Conservation (phyloP, 2,797 vertebrate genomes). For the Pempheris klunzingeri region DNA sequence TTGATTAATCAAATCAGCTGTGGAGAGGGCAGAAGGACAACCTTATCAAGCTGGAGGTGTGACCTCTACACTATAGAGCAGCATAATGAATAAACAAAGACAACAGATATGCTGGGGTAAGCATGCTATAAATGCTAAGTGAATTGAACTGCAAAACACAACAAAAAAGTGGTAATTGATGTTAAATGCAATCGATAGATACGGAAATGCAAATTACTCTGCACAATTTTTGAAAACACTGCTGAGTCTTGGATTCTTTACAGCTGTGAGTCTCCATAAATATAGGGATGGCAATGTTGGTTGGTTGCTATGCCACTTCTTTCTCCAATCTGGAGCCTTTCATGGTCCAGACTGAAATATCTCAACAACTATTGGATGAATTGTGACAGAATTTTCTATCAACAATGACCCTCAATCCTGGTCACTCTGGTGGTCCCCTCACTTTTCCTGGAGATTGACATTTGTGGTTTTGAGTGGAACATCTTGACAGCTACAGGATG, state of each 20-base stretch:
- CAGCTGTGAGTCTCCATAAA: not conserved
- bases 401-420: not conserved
- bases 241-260: conserved; percentile 3
- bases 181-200: conserved; percentile 58
- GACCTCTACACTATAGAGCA: conserved; percentile 57
- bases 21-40: conserved; percentile 57
- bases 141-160: conserved; percentile 41
- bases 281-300: too few relatives aligned
- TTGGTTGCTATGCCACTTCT: not conserved
- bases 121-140: conserved; percentile 43
- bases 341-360: not conserved
- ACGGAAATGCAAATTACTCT: conserved; percentile 20
- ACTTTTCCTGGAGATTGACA: not conserved
- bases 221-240: conserved; percentile 3
- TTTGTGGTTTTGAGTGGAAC: not conserved
- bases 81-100: conserved; percentile 66
- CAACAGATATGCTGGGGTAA: conserved; percentile 47
- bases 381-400: not conserved
- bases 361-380: not conserved
- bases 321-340: too few relatives aligned
- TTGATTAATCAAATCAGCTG: conserved; percentile 78
- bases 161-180: conserved; percentile 61
- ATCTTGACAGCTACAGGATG: rapidly evolving
- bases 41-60: conserved; percentile 64
- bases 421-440: not conserved